Conservation (phyloP, 2,797 vertebrate species). For the Typhlichthys eigenmanni region DNA sequence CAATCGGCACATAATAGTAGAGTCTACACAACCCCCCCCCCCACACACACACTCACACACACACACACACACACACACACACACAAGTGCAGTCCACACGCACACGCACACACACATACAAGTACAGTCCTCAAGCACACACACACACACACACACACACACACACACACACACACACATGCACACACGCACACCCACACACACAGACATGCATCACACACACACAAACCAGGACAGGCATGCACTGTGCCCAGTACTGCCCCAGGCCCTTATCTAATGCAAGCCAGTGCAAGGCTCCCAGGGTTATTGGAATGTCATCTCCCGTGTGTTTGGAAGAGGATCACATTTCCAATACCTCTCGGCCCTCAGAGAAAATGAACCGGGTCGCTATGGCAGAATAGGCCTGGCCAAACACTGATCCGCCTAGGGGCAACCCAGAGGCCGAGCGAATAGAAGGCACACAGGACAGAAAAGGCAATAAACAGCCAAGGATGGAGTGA, state of each 20-base stretch:
- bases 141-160: neutral
- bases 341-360: constrained; percentile 65
- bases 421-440: constrained; percentile 40
- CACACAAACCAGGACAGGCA: constrained; percentile 28
- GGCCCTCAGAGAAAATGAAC: constrained; percentile 55
- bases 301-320: constrained; percentile 70
- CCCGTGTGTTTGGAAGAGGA: constrained; percentile 53
- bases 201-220: neutral
- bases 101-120: too few species aligned
- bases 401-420: constrained; percentile 28
- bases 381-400: constrained; percentile 53
- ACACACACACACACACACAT: constrained; percentile 5
- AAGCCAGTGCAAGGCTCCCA: constrained; percentile 54
- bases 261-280: constrained; percentile 43
- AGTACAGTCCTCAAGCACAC: too few species aligned
- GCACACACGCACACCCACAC: too few species aligned
- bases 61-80: constrained; percentile 12
- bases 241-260: constrained; percentile 15
- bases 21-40: too few species aligned
- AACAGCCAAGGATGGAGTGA: constrained; percentile 42
- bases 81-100: neutral
- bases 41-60: too few species aligned
- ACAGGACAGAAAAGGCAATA: constrained; percentile 49
- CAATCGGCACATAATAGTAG: too few species aligned
- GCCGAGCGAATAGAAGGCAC: constrained; percentile 39